Base-by-base conservation (phyloP, 2,797 vertebrate species). In the Sebastes glaucus region DNA sequence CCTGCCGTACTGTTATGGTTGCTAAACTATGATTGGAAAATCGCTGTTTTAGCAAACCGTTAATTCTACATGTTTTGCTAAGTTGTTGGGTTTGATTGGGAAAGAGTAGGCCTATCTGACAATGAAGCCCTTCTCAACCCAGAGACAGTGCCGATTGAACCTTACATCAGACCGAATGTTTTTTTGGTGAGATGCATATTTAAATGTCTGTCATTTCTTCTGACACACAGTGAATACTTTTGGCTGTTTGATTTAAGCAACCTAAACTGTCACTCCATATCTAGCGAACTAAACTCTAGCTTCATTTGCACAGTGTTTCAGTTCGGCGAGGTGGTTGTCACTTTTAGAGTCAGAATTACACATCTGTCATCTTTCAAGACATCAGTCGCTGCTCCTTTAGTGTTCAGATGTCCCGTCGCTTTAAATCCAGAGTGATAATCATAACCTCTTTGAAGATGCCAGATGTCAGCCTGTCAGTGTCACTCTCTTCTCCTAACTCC, bases 371-470 rank as follows among this genome's bases (percentile, higher is more conserved):
- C 33, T 72, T 66, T 60, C 33, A 20, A 52, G 72, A 53, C 35
- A 71, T 71, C 78, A 81, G 67, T 25, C 2, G 2, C 56, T 27
- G 52, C 62, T 69, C 53, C 22, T 80, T 63, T 13, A 46, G 38
- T 10, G 27, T 59, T 67, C 62, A 66, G 66, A 65, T 82, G 84
- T 87, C 14, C 75, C 65, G 81, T 61, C 46, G 38, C 65, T 81
- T 71, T 82, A 42, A 83, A 74, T 84, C 59, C 53, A 75, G 56
- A 80, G 13, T 38, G 38, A 85, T 81, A 27, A 84, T 74, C 61
- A 55, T 27, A 52, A 32, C 80, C 23, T 78, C 61, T 87, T 63
- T 84, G 75, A 80, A 65, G 53, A 77, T 20, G 53, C 79, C 80
- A 71, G 28, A 78, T 11, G 46, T 81, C 80, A 71, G 20, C 52